Evolutionary conservation across 1,140 invertebrate genomes (phyloP), one percentile per base, ranked within the genome.

Genomic region (Brachionus calyciflorus): DNA sequence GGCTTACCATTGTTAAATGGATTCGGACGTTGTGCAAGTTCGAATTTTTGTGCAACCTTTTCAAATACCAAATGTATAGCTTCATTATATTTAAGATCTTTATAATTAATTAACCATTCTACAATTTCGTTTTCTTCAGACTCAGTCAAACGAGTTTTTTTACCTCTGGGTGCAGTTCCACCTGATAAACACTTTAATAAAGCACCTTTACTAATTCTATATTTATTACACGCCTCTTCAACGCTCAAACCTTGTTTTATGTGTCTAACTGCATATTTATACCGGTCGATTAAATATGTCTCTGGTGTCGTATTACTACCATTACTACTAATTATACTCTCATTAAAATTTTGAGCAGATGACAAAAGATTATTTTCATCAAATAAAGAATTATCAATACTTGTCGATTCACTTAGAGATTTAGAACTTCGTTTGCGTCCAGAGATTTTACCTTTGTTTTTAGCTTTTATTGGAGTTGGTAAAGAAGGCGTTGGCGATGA

Each of bases 211-310:
- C 49, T 57, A 17, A 76, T 60, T 12, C 73, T 3, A 17, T 76
- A 76, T 19, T 76, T 76, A 46, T 76, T 76, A 24, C 49, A 76
- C 37, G 73, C 73, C 19, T 76, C 73, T 44, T 76, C 73, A 10
- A 76, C 73, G 19, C 49, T 57, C 12, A 76, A 17, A 48, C 73
- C 73, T 76, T 76, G 73, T 28, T 63, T 57, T 12, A 76, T 60
- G 53, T 76, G 73, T n/a, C 46, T 19, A 1, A 76, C 73, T 46
- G 73, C 73, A 30, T 76, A 76, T 37, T 63, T 46, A 44, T 76
- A 76, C 9, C 73, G 49, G 19, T 76, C 73, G 19, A 76, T 60
- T n/a, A 76, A 48, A 76, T 76, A 60, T 2, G 73, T 55, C 7
- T 76, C 73, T 26, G 73, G 60, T 14, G 19, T 65, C 0, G 37